These are phyloP conservation scores for Boloria selene DNA, from an alignment of 2,888 invertebrate species.

Conservation along the genomic window DNA sequence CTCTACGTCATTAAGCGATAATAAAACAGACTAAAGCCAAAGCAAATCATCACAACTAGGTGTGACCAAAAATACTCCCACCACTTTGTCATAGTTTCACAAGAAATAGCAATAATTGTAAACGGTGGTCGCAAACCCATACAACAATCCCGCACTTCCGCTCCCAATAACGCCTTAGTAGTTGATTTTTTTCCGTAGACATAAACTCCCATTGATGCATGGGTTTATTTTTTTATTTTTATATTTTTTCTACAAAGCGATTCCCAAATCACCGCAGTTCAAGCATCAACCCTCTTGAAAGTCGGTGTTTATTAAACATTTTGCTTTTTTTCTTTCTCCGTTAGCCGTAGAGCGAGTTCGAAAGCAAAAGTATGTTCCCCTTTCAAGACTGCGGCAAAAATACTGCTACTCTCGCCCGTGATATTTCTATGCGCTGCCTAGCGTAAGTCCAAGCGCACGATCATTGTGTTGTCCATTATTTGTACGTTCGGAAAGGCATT, in stretches of 20 bases:
- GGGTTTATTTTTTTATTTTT: constrained; percentile 59
- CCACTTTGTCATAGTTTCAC: constrained; percentile 37
- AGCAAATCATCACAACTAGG: constrained; percentile 78
- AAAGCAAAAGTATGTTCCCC: constrained; percentile 87
- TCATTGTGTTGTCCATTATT: constrained; percentile 59
- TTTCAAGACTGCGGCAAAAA: constrained; percentile 89
- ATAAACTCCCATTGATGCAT: constrained; percentile 69
- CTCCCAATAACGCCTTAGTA: constrained; percentile 47
- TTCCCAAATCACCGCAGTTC: constrained; percentile 54
- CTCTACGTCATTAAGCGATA: constrained; percentile 52
- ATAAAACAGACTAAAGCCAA: constrained; percentile 57
- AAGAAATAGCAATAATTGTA: constrained; percentile 27
- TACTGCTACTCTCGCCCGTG: constrained; percentile 88
- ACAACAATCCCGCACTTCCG: constrained; percentile 44
- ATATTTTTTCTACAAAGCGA: constrained; percentile 43
- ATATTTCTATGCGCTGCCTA: constrained; percentile 89
- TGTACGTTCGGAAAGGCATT: constrained; percentile 49
- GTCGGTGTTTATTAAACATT: constrained; percentile 67
- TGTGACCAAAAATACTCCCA: constrained; percentile 70
- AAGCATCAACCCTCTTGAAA: constrained; percentile 82
- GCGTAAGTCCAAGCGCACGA: constrained; percentile 76
- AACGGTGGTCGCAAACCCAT: constrained; percentile 70
- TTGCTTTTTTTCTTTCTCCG: constrained; percentile 72
- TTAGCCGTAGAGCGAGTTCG: constrained; percentile 82
- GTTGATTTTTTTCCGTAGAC: constrained; percentile 45